Evolutionary conservation across 2,888 invertebrate genomes (phyloP), one percentile per base, ranked within the genome.

Genomic region (Julus scanicus): DNA sequence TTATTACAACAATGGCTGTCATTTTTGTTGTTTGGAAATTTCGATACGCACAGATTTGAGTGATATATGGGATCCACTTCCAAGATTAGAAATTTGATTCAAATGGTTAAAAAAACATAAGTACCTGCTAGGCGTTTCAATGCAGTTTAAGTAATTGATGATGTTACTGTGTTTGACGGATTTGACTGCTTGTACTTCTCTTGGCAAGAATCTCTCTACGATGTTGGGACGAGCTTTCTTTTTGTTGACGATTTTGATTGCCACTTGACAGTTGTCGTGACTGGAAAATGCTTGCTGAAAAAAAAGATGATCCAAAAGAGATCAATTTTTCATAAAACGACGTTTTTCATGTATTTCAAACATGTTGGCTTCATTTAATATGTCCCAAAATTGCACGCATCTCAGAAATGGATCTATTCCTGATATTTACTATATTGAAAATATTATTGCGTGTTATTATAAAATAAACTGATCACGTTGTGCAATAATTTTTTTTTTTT

Each of bases 211-310:
- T 39, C 44, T 15, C n/a, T 39, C 44, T 39, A 84, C 5, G 39
- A 84, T 40, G 40, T 40, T 39, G 17, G 84, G 84, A 39, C 40
- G 17, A 5, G 40, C 39, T n/a, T 84, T 84, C 39, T 39, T 44
- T 11, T 84, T 84, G 39, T 44, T 40, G 44, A 84, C 39, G 40
- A 84, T 84, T 84, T 84, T 84, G 84, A 84, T 84, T 13, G 84
- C 84, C 40, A 84, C 84, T 40, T 40, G 44, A 40, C 40, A 40
- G 5, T 84, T 84, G 44, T 39, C 84, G 15, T 17, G 39, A 37
- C n/a, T 8, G 39, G 84, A 84, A 84, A 39, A 84, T 44, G 84
- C 84, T 39, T 40, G 44, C 84, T 84, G 29, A 39, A 84, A 39
- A 84, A n/a, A 39, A 15, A 5, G 20, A 20, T 0, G 20, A 63